Percentiles rank a stretch among this genome's conserved stretches.
phyloP scores from a whole-genome alignment of 64 coral and sea anemone species.

The Acropora tenuis region DNA sequence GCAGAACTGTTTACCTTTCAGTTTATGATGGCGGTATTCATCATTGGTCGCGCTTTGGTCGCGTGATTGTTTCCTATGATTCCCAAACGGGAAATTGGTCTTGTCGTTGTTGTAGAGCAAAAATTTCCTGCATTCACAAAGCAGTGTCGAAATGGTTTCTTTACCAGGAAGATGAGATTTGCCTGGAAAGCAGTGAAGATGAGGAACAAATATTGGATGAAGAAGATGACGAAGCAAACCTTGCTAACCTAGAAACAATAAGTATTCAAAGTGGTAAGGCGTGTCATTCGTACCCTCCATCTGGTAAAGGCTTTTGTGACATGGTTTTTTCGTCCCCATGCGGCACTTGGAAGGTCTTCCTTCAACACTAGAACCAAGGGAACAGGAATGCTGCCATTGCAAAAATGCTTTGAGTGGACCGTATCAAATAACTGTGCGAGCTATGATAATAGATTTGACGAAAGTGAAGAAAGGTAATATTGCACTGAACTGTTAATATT shows the following conservation, averaged over 20 bases:
- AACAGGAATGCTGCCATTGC: neutral
- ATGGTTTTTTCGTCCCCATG: neutral
- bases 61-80: slow-evolving; percentile 1
- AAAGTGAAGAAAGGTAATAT: neutral
- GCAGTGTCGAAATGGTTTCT: slow-evolving; percentile 29
- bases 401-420: neutral
- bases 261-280: neutral
- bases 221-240: neutral
- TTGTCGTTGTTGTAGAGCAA: neutral
- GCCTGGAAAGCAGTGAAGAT: neutral
- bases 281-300: neutral
- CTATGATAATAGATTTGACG: neutral
- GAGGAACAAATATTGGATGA: neutral
- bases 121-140: slow-evolving; percentile 1
- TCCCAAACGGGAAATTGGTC: neutral
- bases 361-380: neutral
- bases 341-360: too few relatives aligned
- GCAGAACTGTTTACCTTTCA: slow-evolving; percentile 3
- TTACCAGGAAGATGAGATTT: neutral
- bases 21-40: slow-evolving; percentile 27
- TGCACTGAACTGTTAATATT: too few relatives aligned
- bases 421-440: slow-evolving; percentile 1
- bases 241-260: neutral
- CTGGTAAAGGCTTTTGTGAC: neutral
- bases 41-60: slow-evolving; percentile 24